Evolutionary conservation across 2,797 vertebrate genomes (phyloP), one percentile per base, ranked within the genome.

Genomic region (Hydrophis major): DNA sequence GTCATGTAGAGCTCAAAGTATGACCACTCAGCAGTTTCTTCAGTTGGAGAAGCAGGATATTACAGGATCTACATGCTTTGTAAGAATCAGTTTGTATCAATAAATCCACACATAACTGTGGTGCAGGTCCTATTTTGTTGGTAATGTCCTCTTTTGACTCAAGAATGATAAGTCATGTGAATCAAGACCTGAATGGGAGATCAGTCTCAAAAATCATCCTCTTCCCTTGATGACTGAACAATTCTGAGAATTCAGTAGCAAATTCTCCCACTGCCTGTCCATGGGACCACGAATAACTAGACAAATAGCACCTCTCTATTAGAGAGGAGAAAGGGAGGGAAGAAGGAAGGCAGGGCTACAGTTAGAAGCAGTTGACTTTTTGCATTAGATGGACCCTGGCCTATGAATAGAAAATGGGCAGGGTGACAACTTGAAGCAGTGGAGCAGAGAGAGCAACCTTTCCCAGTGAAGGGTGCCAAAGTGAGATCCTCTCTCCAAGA

Each of bases 351-450:
- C 83, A 53, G 50, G 47, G n/a, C 89, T 90, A 69, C 87, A 32
- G 53, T 90, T 93, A 63, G 92, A 83, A 60, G 25, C 61, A 42
- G 14, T 93, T 83, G 66, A 53, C 18, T 69, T 90, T 69, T 56
- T 83, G 2, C 22, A 37, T 66, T 53, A 93, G 90, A 74, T n/a
- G 74, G 4, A 83, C 20, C 12, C 12, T 32, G 6, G 10, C 74
- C 93, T 93, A 89, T 93, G 93, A 93, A 93, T 93, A 93, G 93
- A 86, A 78, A 86, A 22, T 86, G 87, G 57, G 47, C 69, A 63
- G 90, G 86, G n/a, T 87, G 42, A 18, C 20, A 6, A 61, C 66
- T 42, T 83, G 90, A 91, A 91, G 89, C 60, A 93, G 92, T 7
- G 18, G 89, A 93, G 87, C 14, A 88, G 86, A 11, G 57, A 20